Base-by-base conservation (phyloP, 2,113 vertebrate genomes). In the Ceyx melanurus region DNA sequence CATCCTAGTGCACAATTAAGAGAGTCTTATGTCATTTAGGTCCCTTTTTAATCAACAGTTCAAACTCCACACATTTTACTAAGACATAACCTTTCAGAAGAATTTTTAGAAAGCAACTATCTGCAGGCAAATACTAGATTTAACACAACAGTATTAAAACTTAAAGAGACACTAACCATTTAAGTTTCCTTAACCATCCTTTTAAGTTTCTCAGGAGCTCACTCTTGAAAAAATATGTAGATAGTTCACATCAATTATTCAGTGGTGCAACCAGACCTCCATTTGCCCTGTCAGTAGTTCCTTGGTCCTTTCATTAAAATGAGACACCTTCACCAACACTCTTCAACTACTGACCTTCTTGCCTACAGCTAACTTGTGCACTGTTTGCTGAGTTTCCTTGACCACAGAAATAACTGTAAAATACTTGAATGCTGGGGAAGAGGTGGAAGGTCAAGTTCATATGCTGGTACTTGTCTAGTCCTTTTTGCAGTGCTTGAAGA, bases 401-500 rank as follows among this genome's bases (percentile, higher is more conserved):
- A 65, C 16, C 35, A 86, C 28, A 87, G 35, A 86, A 84, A 40
- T 56, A 81, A 31, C 6, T 58, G 20, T 40, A 46, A 90, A 81
- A 77, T 66, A 37, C 31, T 66, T 25, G 62, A n/a, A 71, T 18
- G 54, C 6, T 50, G 15, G 3, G 54, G 33, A 62, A 84, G 7
- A 19, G 15, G 22, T 7, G 6, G 23, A 79, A 80, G 14, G n/a
- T 10, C 20, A 82, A 68, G 25, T 74, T 64, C 1, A 0, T 33
- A 29, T 8, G 17, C 17, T 50, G 26, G 6, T 81, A 58, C 15
- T 62, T 3, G 2, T 43, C 22, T 62, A 8, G 31, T 82, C 16
- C 7, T 75, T 68, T 65, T 5, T 2, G 2, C 53, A 58, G 37
- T 0, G 2, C 3, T 1, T 18, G 6, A 58, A 61, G 7, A 74